Base-by-base conservation (phyloP, 2,888 invertebrate genomes). In the Megamerina dolium region DNA sequence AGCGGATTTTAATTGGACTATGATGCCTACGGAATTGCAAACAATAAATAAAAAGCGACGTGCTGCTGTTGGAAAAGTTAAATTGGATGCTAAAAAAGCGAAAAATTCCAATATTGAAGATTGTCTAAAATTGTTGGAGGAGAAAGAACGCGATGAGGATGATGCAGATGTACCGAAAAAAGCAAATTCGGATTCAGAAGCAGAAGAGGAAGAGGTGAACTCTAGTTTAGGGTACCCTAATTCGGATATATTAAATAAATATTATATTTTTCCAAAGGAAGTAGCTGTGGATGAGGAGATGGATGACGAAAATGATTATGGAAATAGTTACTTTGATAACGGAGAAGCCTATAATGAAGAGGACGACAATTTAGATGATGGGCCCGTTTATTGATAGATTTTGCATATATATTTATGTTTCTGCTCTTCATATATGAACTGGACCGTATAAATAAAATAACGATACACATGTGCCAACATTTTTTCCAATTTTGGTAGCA, bases 281-380 rank as follows among this genome's bases (percentile, higher is more conserved):
- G 57, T 56, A 31, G 63, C 56, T 4, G 66, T 59, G 8, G 88
- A 89, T 58, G 84, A 87, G 61, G 89, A 90, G 69, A 82, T 88
- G 78, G 90, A 90, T 63, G 88, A 88, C 60, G 90, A 89, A 16
- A 90, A 88, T 17, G 89, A 90, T 66, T 90, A 90, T 63, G 85
- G 83, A 0, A 86, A 87, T 57, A 88, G 84, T 62, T 89, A 88
- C 65, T 90, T 90, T 68, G 89, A 90, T 64, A 88, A 89, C 67
- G 90, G 89, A 2, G 90, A 90, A 70, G 82, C 79, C 21, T 88
- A 85, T 64, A 88, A 88, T 63, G 88, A 89, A 48, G 89, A 90
- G 56, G 89, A 89, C 60, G 89, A 90, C 57, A 86, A 85, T 64
- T 71, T 86, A 49, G 88, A 88, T 65, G 88, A 88, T 73, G 88